Base-by-base conservation (phyloP, 2,888 invertebrate genomes). In the Panzeria rudis region DNA sequence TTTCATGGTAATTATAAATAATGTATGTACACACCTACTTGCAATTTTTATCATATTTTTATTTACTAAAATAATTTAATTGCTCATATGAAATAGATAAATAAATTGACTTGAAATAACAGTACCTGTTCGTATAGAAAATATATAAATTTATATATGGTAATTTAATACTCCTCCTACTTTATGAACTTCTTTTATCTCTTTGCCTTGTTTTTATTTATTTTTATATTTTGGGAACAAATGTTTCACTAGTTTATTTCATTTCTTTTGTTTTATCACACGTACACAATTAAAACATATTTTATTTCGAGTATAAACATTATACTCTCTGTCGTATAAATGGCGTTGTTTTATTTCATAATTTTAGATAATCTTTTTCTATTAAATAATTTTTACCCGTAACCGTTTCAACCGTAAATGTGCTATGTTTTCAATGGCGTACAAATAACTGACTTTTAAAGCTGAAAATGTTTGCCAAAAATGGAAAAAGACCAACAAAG, bases 381-480 rank as follows among this genome's bases (percentile, higher is more conserved):
- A 68, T 62, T 73, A 85, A 80, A 72, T 44, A 35, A 29, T 50
- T 71, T 79, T 79, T 82, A 85, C 82, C 85, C 85, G 85, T 85
- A 85, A 82, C 78, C 64, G 52, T 85, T 85, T 82, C 78, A 79
- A 82, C 78, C 82, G 85, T 75, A 47, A 52, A 75, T 66, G 71
- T 85, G 82, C 75, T 75, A 75, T 66, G 62, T 78, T 85, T 75
- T 61, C 78, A 82, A 82, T 79, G 78, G 64, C 85, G 82, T 85
- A 82, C 73, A 82, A 82, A 62, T 82, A 79, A 85, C 82, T 85
- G 72, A 77, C 52, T 72, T 80, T 59, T n/a, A 41, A 50, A 66
- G 47, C 59, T 66, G 44, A 41, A 62, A 72, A 80, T 50, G 66
- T 35, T 77, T 72, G 75, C 50, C 62, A 84, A 80, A 84, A 80